Base-by-base conservation (phyloP, 2,888 invertebrate species). In the Bedellia somnulentella region DNA sequence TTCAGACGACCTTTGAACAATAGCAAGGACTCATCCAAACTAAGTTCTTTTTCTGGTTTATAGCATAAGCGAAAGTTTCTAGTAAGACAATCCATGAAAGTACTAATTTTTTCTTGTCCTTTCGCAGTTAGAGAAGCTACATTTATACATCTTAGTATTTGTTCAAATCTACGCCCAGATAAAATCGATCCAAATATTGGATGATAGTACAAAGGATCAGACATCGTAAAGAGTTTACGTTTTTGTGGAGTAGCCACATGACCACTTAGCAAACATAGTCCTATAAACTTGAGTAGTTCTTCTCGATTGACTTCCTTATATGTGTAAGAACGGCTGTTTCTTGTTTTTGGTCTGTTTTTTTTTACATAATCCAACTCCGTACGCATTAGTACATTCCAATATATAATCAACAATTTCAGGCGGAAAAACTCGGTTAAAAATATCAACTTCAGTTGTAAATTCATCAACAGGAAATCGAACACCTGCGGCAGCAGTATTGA, bases 321-420 rank as follows among this genome's bases (percentile, higher is more conserved):
- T 18, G 8, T 11, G 14, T 18, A 22, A 5, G 21, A 24, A 15
- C 22, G 29, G 10, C 33, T 33, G 15, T 32, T 16, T 33, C 33
- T 33, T 24, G 33, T 33, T 15, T 29, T 23, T 4, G 33, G 33
- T 25, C 26, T 18, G n/a, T 18, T 15, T 11, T 15, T 29, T 15
- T 18, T 24, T 13, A 18, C 29, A 33, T 18, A 33, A 29, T 18
- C 25, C 26, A 29, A 26, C 15, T 14, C 33, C 29, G 15, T 33
- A 33, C 25, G 24, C 26, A 18, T 33, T 33, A 15, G 33, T 33
- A 29, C 17, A 29, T n/a, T 29, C 33, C 12, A 26, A 18, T 21
- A 33, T 24, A 13, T 10, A 16, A 26, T 29, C 28, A 15, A 32
- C 13, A 32, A 32, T 28, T 13, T 29, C 24, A 12, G 15, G 13